Base-by-base conservation (phyloP, 1,140 invertebrate genomes). In the Drosophila bocki region DNA sequence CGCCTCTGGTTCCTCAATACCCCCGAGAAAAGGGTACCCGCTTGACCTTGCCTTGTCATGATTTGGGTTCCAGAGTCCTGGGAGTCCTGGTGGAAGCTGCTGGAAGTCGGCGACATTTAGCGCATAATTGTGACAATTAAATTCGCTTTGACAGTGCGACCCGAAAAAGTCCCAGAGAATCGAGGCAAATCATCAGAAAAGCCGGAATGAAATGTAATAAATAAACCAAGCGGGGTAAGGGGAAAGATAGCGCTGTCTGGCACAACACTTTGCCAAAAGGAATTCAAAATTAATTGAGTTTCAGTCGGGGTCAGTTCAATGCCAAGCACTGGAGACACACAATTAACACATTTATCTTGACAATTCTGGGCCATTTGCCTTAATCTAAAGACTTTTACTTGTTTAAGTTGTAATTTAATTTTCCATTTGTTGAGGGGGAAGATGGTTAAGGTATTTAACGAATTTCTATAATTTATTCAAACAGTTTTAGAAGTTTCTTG, bases 91-190 rank as follows among this genome's bases (percentile, higher is more conserved):
- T 51, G 44, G 69, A 42, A 72, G 44, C 68, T 54, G 44, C 22
- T 74, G 45, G 57, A 65, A 75, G 69, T 65, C 54, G 83, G 50
- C 77, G 72, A 76, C 81, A 74, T 76, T 90, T 90, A 91, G 81
- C 85, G 85, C 81, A 53, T 90, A 90, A 90, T 90, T 90, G 85
- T 76, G 78, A 90, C 86, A 90, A 90, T 90, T 90, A 90, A 90
- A 90, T 91, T 82, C 78, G 78, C 86, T 85, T 85, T 91, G 85
- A 90, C 82, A 90, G 84, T 85, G 82, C 80, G 51, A 47, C 63
- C 33, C 26, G 67, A 90, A 77, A 60, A 42, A 48, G 45, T 29
- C 22, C 9, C 13, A 64, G 63, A 69, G 65, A 82, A 81, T 63
- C 64, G 44, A 51, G 48, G 70, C 68, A 91, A 90, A 90, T 85